Conservation (phyloP, 2,888 invertebrate species). For the Odontothrips loti region DNA sequence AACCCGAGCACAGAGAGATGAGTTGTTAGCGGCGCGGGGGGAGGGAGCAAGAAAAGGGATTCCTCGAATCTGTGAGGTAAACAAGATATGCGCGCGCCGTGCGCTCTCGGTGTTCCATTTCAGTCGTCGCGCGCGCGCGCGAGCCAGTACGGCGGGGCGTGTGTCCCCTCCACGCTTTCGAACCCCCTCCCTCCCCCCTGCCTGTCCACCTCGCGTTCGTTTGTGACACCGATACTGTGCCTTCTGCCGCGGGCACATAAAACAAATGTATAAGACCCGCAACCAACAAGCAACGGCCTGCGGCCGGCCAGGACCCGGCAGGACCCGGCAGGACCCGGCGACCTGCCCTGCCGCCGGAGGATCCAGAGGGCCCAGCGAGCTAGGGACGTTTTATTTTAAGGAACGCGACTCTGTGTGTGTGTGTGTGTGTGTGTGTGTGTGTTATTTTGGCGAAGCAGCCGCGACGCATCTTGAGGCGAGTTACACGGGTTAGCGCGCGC, state of each 20-base stretch:
- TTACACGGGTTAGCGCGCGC: no score
- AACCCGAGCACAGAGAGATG: no score
- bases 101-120: background rate
- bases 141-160: background rate
- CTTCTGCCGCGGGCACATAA: background rate
- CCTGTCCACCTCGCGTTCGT: background rate
- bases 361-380: no score
- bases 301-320: background rate
- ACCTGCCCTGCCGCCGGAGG: background rate
- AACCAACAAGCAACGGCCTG: no score
- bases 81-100: background rate
- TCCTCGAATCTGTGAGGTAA: background rate
- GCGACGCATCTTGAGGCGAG: no score
- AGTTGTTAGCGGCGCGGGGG: no score
- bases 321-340: background rate
- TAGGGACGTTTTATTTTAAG: background rate
- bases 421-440: no score
- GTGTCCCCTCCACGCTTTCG: background rate
- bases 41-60: background rate
- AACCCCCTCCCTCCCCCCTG: background rate
- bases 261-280: background rate
- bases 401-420: no score
- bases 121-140: background rate
- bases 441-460: no score
- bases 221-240: conserved; percentile 18